Evolutionary conservation across 2,113 vertebrate genomes (phyloP).

Genomic region (Bufo bufo): DNA sequence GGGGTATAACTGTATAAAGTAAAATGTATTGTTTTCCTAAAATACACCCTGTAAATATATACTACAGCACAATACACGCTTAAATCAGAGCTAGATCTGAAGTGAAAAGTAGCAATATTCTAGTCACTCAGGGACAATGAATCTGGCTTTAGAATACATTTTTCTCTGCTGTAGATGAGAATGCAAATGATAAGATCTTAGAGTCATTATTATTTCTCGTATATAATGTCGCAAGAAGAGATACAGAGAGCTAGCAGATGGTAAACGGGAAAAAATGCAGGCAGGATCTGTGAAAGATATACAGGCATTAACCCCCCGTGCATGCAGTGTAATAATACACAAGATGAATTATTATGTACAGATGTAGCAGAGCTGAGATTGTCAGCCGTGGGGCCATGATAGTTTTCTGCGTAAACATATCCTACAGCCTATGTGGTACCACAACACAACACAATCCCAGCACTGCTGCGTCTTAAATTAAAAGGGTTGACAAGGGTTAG

Average conservation of each 20-base stretch:
- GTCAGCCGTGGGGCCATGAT: too few species aligned
- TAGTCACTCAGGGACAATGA: slow-evolving; percentile 46
- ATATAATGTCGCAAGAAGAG: slow-evolving; percentile 21
- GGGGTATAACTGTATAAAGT: slow-evolving; percentile 7
- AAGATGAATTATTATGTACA: too few species aligned
- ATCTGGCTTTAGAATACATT: slow-evolving; percentile 24
- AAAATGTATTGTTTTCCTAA: slow-evolving; percentile 40
- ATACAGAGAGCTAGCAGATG: slow-evolving; percentile 23
- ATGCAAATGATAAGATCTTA: slow-evolving; percentile 46
- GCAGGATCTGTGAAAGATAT: neutral
- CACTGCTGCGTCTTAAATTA: too few species aligned
- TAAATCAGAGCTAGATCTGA: slow-evolving; percentile 31
- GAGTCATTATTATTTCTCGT: slow-evolving; percentile 39
- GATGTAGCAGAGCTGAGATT: too few species aligned
- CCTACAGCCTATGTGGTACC: too few species aligned
- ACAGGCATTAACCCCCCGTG: slow-evolving; percentile 7
- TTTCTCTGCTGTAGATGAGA: slow-evolving; percentile 21
- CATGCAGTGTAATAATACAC: neutral
- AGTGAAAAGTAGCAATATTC: slow-evolving; percentile 46
- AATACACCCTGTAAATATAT: slow-evolving; percentile 36
- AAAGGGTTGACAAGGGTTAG: too few species aligned
- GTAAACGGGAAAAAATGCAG: slow-evolving; percentile 19
- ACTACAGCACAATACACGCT: neutral
- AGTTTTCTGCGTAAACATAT: too few species aligned
- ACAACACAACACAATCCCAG: too few species aligned